Evolutionary conservation across 2,113 vertebrate genomes (phyloP).

Genomic region (Mesitornis unicolor): DNA sequence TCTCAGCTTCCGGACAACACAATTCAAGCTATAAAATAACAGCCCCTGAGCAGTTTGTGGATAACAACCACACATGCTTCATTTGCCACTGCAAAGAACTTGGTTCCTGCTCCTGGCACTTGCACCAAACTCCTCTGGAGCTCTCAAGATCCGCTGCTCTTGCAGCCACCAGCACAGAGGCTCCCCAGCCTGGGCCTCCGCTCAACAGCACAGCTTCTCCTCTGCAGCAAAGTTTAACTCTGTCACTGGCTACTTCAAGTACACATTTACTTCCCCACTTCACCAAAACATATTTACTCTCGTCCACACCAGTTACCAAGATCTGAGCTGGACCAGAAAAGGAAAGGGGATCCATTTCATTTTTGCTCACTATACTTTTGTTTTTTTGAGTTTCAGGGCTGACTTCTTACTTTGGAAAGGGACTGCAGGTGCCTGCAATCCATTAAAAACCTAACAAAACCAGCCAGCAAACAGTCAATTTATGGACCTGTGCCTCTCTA

Average conservation of each 20-base stretch:
- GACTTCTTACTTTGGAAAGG: not conserved
- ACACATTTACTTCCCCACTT: not conserved
- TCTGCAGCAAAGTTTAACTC: not conserved
- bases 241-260: not conserved
- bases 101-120: not conserved
- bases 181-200: not conserved
- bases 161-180: accelerated
- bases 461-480: not conserved
- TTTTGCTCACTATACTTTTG: not conserved
- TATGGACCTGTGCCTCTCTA: not conserved
- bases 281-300: not conserved
- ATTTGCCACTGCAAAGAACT: not conserved
- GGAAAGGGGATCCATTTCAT: not conserved
- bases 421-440: not conserved
- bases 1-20: not conserved
- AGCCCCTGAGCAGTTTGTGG: not conserved
- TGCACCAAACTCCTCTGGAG: not conserved
- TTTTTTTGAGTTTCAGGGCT: not conserved
- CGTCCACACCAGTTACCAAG: accelerated
- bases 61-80: not conserved
- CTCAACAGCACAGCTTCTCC: not conserved
- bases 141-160: not conserved
- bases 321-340: not conserved
- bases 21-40: not conserved
- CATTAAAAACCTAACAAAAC: not conserved